These are phyloP conservation scores for Sycophila texana DNA, from an alignment of 2,888 invertebrate genomes.

Conservation along the genomic window DNA sequence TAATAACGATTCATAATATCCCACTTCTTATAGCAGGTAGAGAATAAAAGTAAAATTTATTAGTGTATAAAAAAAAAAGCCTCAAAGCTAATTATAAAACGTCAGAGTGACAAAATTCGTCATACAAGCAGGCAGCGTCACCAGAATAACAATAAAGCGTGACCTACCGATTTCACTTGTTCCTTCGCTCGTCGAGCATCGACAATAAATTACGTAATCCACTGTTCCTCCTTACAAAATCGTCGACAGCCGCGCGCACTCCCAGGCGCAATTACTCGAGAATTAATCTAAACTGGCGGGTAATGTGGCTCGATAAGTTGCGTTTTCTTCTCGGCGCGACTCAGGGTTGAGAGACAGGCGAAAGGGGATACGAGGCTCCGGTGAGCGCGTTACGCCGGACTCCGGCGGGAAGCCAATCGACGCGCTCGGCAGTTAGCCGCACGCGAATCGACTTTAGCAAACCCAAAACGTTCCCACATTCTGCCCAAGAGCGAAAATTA, in stretches of 20 bases:
- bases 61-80: no score
- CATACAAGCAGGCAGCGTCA: no score
- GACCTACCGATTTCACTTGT: not conserved
- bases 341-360: conserved; percentile 5
- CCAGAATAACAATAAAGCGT: conserved; percentile 7
- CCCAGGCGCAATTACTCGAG: conserved; percentile 29
- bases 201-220: conserved; percentile 41
- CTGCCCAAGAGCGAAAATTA: conserved; percentile 49
- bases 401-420: conserved; percentile 6
- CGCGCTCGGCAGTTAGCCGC: conserved; percentile 47
- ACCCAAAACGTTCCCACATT: conserved; percentile 64
- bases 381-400: not conserved
- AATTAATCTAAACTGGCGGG: conserved; percentile 47
- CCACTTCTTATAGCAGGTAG: no score
- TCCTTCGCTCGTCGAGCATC: no score
- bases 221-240: conserved; percentile 14
- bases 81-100: no score
- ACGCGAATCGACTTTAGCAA: conserved; percentile 37
- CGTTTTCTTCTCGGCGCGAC: conserved; percentile 37
- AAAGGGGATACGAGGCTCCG: conserved; percentile 25
- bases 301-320: conserved; percentile 46
- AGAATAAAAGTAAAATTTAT: no score
- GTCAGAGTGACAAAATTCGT: no score
- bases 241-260: not conserved
- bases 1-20: no score